A percentile compares a stretch with the other conserved stretches of the same genome.
Evolutionary conservation across 2,797 vertebrate species (phyloP).

Genomic region (Potorous gilbertii): DNA sequence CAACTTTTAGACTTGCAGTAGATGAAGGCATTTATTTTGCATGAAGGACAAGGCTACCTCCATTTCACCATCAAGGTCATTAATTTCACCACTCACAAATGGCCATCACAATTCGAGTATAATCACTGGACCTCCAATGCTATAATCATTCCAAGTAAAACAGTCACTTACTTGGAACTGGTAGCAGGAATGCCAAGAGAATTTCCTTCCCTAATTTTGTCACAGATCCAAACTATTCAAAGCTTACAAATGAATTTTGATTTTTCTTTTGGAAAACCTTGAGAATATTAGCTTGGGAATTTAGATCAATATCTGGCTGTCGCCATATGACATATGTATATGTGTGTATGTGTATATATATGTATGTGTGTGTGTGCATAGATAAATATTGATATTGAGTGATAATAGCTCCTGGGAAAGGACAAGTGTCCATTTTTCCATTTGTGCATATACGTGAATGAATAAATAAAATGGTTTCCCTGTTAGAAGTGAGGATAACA

Average conservation of each 20-base stretch:
- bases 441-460: background rate
- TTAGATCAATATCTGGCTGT: background rate
- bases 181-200: background rate
- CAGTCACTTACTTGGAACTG: background rate
- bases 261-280: background rate
- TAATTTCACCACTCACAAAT: conserved; percentile 7
- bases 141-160: background rate
- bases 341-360: no score
- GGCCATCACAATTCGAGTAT: background rate
- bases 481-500: background rate
- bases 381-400: background rate
- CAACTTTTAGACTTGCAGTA: background rate
- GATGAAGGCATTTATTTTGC: no score
- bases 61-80: background rate
- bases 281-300: background rate
- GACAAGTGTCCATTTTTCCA: background rate
- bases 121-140: background rate
- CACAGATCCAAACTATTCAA: conserved; percentile 6
- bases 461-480: conserved; percentile 29
- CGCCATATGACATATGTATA: background rate
- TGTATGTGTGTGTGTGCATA: background rate
- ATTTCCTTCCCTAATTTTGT: conserved; percentile 11
- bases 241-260: conserved; percentile 14
- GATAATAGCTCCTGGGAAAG: background rate
- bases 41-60: no score